These are phyloP conservation scores for Drosophila punjabiensis DNA, from an alignment of 1,140 invertebrate genomes.

Conservation along the genomic window DNA sequence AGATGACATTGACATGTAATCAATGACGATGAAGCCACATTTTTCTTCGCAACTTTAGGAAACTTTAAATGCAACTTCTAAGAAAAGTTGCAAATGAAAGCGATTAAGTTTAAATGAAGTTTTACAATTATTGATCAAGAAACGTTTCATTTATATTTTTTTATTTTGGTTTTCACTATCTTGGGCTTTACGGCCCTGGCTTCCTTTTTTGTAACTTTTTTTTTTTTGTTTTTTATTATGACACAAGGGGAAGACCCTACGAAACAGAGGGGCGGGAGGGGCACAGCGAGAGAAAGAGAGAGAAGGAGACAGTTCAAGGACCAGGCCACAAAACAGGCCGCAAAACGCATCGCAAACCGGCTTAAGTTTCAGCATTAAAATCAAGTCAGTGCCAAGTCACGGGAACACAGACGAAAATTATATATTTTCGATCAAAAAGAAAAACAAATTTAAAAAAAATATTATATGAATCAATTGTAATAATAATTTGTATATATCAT, in stretches of 20 bases:
- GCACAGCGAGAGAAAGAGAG: not conserved
- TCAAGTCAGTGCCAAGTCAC: constrained; percentile 43
- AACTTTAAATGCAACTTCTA: not conserved
- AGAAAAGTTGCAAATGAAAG: not conserved
- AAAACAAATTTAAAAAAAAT: not conserved
- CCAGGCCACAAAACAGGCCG: constrained; percentile 75
- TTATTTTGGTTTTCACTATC: constrained; percentile 18
- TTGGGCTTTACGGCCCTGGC: constrained; percentile 22
- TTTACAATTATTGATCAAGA: not conserved
- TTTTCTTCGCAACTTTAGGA: not conserved
- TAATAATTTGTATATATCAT: not conserved
- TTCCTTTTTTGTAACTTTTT: constrained; percentile 7
- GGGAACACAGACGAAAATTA: constrained; percentile 1
- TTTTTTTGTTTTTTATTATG: constrained; percentile 19
- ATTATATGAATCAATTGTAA: not conserved
- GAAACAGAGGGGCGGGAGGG: not conserved
- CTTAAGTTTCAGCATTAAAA: constrained; percentile 50
- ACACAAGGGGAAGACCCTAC: constrained; percentile 37
- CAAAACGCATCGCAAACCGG: constrained; percentile 54
- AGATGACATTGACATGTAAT: not conserved
- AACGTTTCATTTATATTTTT: constrained; percentile 1
- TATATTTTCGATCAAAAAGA: not conserved
- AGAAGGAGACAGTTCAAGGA: constrained; percentile 71
- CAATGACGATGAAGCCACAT: too few relatives aligned
- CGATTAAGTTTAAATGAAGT: not conserved